Percentiles rank a stretch among this genome's conserved stretches.
Evolutionary conservation across 2,888 invertebrate genomes (phyloP).

Genomic region (Apamea crenata): DNA sequence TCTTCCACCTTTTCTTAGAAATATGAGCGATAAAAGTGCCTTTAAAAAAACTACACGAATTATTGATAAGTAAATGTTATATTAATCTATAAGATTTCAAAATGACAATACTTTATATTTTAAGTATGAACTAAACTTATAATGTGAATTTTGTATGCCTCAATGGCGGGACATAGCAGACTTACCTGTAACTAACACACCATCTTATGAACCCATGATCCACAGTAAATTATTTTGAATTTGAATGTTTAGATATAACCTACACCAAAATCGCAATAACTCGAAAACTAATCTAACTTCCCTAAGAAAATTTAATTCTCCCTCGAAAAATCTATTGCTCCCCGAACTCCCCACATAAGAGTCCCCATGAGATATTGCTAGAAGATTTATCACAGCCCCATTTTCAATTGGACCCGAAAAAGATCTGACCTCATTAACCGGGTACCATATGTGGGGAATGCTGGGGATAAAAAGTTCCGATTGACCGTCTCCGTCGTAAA

Average conservation of each 20-base stretch:
- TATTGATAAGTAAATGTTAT: no score
- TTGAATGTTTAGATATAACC: background rate
- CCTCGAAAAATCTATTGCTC: slow-evolving; percentile 37
- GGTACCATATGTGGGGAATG: slow-evolving; percentile 61
- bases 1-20: no score
- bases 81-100: no score
- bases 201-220: no score
- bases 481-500: slow-evolving; percentile 60
- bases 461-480: slow-evolving; percentile 58
- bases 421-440: slow-evolving; percentile 65
- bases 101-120: no score
- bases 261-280: slow-evolving; percentile 5
- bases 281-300: slow-evolving; percentile 17
- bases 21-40: no score
- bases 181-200: no score
- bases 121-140: no score
- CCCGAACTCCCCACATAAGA: slow-evolving; percentile 31
- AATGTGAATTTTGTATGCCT: no score
- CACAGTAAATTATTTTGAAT: no score
- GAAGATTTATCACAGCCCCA: slow-evolving; percentile 61
- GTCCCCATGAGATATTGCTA: slow-evolving; percentile 58
- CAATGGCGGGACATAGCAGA: no score
- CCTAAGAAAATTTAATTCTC: slow-evolving; percentile 31
- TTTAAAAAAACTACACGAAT: no score
- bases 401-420: slow-evolving; percentile 66